Evolutionary conservation across 2,113 vertebrate species (phyloP), one percentile per base, ranked within the genome.

Genomic region (Callocephalon fimbriatum): DNA sequence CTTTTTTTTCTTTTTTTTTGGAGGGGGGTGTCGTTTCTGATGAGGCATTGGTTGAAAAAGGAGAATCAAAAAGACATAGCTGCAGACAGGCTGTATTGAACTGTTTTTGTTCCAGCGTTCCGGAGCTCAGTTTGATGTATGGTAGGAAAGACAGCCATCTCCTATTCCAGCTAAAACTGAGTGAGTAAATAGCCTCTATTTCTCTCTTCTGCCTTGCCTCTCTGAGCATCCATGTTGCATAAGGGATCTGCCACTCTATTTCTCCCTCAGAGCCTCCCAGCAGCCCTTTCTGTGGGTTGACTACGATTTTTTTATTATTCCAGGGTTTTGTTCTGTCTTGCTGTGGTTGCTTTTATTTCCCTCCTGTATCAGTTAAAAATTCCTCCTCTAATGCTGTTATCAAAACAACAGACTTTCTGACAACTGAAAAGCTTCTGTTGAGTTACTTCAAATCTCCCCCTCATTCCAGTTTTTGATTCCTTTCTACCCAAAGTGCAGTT

Each of bases 41-140:
- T 51, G 53, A 81, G 65, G 70, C 53, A 79, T 0, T 26, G 74
- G 54, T 86, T 80, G 56, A 48, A 88, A 96, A 88, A 75, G 31
- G n/a, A 86, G 38, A 86, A 95, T 74, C n/a, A 95, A 72, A 84
- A 95, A 93, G 71, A 84, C 74, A 85, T 70, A 85, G 71, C 86
- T 79, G 79, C 93, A 95, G 94, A 95, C 88, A 76, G 62, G 54
- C 70, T 85, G 79, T 91, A 95, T 86, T 72, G 93, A 96, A 89
- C 74, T 73, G 86, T 31, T 95, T 96, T 87, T 66, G 75, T 94
- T 94, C 71, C 0, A 0, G 53, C 54, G 56, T 74, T 92, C 70
- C 10, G 2, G 62, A 90, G 76, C 80, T 78, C 4, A 1, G 82
- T 87, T 59, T 92, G 85, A 87, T 73, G 22, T 62, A 61, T 62